Evolutionary conservation across 1,140 invertebrate genomes (phyloP).

Genomic region (Zaprionus nigranus): DNA sequence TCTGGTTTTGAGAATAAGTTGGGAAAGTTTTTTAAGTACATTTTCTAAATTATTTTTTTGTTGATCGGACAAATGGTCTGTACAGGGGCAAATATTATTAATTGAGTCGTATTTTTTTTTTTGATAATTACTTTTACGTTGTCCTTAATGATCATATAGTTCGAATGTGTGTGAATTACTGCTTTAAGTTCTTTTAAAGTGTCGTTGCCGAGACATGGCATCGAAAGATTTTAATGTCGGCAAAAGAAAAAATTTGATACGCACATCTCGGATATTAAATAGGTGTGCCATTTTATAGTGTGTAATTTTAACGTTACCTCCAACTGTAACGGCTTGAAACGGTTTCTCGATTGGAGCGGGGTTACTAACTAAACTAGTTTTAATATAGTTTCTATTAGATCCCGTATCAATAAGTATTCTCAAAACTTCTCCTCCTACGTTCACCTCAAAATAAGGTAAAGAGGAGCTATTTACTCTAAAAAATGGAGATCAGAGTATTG

Average conservation of each 20-base stretch:
- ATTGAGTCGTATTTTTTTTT: conserved; percentile 7
- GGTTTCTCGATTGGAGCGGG: no score
- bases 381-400: conserved; percentile 7
- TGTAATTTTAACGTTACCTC: conserved; percentile 7
- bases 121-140: conserved; percentile 5
- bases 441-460: no score
- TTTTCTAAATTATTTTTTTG: background rate
- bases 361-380: no score
- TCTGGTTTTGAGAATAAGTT: background rate
- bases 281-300: conserved; percentile 30
- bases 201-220: no score
- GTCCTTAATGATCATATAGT: conserved; percentile 7
- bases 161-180: background rate
- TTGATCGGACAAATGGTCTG: conserved; percentile 1
- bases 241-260: conserved; percentile 28
- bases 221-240: background rate
- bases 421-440: no score
- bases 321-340: no score
- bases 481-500: no score
- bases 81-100: background rate
- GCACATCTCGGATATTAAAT: conserved; percentile 11
- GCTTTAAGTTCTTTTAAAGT: no score
- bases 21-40: background rate
- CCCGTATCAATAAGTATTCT: conserved; percentile 42
- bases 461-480: no score